phyloP scores from a whole-genome alignment of 2,888 invertebrate genomes.

The Agrotis clavis region DNA sequence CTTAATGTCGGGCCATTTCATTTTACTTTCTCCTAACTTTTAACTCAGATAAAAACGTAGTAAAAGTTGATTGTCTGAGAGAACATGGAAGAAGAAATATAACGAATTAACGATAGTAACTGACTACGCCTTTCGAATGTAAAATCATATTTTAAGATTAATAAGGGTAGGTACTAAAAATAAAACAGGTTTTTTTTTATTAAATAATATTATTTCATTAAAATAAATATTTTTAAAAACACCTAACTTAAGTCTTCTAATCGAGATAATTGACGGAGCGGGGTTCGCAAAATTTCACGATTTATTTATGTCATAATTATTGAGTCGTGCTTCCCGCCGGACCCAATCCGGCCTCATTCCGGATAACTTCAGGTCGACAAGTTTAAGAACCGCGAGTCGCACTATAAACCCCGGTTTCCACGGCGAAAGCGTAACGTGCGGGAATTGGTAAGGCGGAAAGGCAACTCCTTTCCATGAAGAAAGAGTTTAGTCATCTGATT shows the following conservation, averaged over 20 bases:
- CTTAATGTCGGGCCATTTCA: conserved; percentile 60
- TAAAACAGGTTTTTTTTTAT: background rate
- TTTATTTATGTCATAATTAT: conserved; percentile 42
- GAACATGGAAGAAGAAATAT: conserved; percentile 40
- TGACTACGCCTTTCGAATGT: background rate
- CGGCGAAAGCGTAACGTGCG: too few relatives aligned
- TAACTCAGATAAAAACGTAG: conserved; percentile 63
- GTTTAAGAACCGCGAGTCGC: conserved; percentile 36
- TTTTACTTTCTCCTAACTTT: conserved; percentile 59
- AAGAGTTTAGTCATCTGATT: too few relatives aligned
- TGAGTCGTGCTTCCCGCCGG: background rate
- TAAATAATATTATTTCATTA: background rate
- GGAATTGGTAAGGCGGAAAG: too few relatives aligned
- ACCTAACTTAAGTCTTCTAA: background rate
- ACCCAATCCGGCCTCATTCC: conserved; percentile 19
- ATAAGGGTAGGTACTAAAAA: background rate
- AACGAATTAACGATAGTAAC: conserved; percentile 23
- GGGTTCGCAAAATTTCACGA: conserved; percentile 12
- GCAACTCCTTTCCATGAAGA: too few relatives aligned
- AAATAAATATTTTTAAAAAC: conserved; percentile 5
- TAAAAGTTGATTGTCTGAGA: conserved; percentile 62
- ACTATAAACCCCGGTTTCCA: conserved; percentile 2
- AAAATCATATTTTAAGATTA: too few relatives aligned
- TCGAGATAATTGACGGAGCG: background rate
- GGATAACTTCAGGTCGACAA: conserved; percentile 30